Evolutionary conservation across 2,113 vertebrate species (phyloP), one percentile per base, ranked within the genome.

Genomic region (Symphodus melops): DNA sequence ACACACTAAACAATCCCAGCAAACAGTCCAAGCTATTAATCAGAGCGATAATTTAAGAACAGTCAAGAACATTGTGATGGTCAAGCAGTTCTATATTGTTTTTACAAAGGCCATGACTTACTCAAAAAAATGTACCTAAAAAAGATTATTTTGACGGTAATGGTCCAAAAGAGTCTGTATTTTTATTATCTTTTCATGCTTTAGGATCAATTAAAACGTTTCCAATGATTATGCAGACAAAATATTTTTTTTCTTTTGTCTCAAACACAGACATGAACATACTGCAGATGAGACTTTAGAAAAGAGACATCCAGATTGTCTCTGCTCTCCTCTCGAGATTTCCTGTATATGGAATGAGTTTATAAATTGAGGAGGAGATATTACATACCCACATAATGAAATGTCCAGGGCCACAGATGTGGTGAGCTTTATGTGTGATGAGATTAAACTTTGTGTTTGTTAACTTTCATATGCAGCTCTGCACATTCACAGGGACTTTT

Each of bases 401-500:
- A 48, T 6, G 21, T 44, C 1, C 36, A 54, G 6, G 42, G 14
- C 21, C 33, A 44, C 44, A 52, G 53, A 59, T 20, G 41, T 21
- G 21, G 41, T 42, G 3, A 19, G 46, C 46, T 19, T 48, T 48
- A 48, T 17, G 14, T 48, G 46, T 65, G 25, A 3, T 12, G 9
- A 11, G 10, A 14, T 37, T 41, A 13, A 36, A 41, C 39, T 41
- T 49, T n/a, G 48, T 36, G 3, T 52, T 55, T 68, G 21, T 80
- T 37, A 37, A 2, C 14, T 25, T 55, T 37, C 16, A 41, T 36
- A 19, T 49, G 1, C 16, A 25, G 23, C 37, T 28, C 55, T 48
- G 55, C 25, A 39, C 51, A 79, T 48, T 77, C 53, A 78, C 44
- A 36, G 3, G 3, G 53, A 12, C 21, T 6, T 28, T 17, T 65